These are phyloP conservation scores for Chamaetylas fuelleborni DNA, from an alignment of 2,113 vertebrate species.

Conservation along the genomic window DNA sequence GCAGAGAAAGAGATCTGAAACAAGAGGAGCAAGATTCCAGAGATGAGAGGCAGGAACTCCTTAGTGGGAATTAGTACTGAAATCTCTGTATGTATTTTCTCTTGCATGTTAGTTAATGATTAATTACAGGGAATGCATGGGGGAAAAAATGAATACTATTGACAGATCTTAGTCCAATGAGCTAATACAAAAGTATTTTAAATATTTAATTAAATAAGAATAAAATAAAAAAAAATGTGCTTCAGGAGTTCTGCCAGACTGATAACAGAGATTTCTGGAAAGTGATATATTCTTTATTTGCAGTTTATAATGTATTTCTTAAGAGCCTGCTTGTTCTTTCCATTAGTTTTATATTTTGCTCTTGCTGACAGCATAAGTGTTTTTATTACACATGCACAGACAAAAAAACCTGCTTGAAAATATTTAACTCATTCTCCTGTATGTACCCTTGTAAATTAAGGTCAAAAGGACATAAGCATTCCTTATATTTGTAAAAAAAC, in stretches of 20 bases:
- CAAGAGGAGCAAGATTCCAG: neutral
- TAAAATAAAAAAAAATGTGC: neutral
- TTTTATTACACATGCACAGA: neutral
- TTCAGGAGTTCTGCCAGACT: neutral
- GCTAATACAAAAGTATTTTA: neutral
- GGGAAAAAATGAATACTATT: neutral
- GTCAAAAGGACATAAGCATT: neutral
- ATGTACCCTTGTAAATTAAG: neutral
- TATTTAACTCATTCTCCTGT: neutral
- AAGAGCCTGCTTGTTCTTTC: neutral
- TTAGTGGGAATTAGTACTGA: neutral
- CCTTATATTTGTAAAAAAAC: neutral
- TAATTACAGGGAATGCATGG: neutral
- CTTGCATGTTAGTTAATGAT: neutral
- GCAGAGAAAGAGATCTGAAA: neutral
- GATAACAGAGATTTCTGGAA: neutral
- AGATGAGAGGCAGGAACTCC: neutral
- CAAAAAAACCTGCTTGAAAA: neutral
- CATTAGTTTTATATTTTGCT: neutral
- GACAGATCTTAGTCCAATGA: neutral
- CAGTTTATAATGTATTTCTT: neutral
- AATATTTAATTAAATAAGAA: neutral
- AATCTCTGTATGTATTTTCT: neutral
- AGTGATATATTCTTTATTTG: neutral
- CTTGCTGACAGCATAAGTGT: neutral